Evolutionary conservation across 2,888 invertebrate genomes (phyloP), one percentile per base, ranked within the genome.

Genomic region (Myopa tessellatipennis): DNA sequence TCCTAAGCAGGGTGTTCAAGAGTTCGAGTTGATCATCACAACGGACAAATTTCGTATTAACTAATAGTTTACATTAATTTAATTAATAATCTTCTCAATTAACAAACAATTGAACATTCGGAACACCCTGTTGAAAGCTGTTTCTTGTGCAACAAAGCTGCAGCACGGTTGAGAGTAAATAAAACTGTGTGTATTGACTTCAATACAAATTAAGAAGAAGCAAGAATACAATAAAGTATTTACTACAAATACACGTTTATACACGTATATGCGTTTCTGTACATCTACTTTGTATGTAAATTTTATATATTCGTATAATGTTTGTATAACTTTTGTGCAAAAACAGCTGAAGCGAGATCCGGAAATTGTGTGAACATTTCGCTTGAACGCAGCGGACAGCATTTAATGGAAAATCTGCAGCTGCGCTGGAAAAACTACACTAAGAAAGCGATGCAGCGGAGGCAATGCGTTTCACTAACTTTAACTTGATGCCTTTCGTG

Each of bases 281-380:
- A 26, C 2, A 26, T 26, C 26, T 26, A 26, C 26, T 26, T 26
- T 45, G 45, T 45, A 45, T 45, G 10, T 45, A 45, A 45, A 45
- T 45, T 45, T 45, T 8, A 45, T 45, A 26, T 10, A 45, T 45
- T 45, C 45, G 10, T 45, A 10, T 45, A 45, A 10, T 45, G 6
- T 45, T 10, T 45, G 38, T 34, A 65, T 10, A 34, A 38, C 65
- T 65, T 65, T 38, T 68, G 68, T 68, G 71, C 55, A 75, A 61
- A 73, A 78, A 68, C 80, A 80, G 80, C 80, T 80, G 80, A 74
- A 70, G 77, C 55, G 18, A 69, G 36, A 80, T 77, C 78, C 82
- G 81, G 80, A 82, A 80, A 82, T 78, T 68, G 77, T 74, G 78
- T 72, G 52, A 63, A 34, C 34, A 14, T 50, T 50, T 14, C 50